phyloP scores from a whole-genome alignment of 1,140 invertebrate genomes.

The Trichogramma pretiosum region DNA sequence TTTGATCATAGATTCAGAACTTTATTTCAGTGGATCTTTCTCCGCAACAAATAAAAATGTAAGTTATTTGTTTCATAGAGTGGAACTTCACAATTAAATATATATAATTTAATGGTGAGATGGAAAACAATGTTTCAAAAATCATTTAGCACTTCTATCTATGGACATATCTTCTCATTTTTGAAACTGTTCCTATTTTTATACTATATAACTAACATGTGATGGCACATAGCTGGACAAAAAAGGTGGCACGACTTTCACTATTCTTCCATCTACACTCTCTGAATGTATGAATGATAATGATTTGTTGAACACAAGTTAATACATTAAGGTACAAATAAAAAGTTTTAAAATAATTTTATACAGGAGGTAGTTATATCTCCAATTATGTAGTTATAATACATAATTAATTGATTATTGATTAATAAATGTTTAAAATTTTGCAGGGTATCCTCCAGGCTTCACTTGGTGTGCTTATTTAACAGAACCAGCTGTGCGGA shows the following conservation, averaged over 20 bases:
- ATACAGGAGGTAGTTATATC: too few relatives aligned
- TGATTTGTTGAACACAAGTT: neutral
- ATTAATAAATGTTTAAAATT: too few relatives aligned
- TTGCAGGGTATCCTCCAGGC: constrained; percentile 43
- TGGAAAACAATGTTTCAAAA: too few relatives aligned
- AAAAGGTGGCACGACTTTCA: constrained; percentile 30
- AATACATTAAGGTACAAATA: neutral
- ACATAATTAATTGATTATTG: too few relatives aligned
- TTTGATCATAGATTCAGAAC: too few relatives aligned
- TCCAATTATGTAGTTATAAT: too few relatives aligned
- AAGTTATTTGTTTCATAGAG: neutral
- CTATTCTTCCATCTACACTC: constrained; percentile 29
- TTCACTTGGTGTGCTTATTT: constrained; percentile 44
- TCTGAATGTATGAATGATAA: constrained; percentile 28
- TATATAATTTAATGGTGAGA: neutral
- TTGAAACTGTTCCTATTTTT: too few relatives aligned
- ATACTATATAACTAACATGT: constrained; percentile 21
- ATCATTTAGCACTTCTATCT: neutral
- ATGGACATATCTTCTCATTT: neutral
- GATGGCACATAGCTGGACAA: constrained; percentile 41
- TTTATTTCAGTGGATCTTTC: too few relatives aligned
- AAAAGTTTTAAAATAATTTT: too few relatives aligned
- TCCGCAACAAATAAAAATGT: neutral
- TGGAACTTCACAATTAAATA: neutral
- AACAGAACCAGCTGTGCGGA: constrained; percentile 32